Conservation (phyloP, 2,113 vertebrate species). For the Chrysochloris asiatica region DNA sequence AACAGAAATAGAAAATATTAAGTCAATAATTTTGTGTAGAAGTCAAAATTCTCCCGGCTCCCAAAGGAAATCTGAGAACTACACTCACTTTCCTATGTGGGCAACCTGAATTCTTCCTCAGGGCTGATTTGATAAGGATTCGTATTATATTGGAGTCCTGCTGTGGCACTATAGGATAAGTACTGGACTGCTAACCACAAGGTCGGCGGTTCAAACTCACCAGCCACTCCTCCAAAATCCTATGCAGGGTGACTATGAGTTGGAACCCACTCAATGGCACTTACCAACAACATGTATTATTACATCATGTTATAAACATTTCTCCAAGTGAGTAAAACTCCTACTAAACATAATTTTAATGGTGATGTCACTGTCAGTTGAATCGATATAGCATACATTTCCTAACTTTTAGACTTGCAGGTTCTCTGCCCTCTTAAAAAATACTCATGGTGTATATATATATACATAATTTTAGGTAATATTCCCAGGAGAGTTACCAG, state of each 20-base stretch:
- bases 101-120: not conserved
- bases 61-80: not conserved
- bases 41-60: not conserved
- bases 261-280: no score
- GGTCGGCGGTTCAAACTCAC: no score
- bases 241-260: no score
- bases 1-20: not conserved
- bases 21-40: not conserved
- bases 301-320: constrained; percentile 9
- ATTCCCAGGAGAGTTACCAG: constrained; percentile 20
- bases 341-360: not conserved
- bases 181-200: no score
- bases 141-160: not conserved
- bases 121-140: not conserved
- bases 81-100: not conserved
- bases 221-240: no score
- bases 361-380: not conserved
- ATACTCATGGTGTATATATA: not conserved
- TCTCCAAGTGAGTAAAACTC: not conserved
- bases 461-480: constrained; percentile 8
- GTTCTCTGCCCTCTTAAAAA: not conserved
- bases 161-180: no score
- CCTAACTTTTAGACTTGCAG: not conserved
- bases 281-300: no score
- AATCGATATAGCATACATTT: not conserved